Base-by-base conservation (phyloP, 2,797 vertebrate species). In the Knipowitschia caucasica region DNA sequence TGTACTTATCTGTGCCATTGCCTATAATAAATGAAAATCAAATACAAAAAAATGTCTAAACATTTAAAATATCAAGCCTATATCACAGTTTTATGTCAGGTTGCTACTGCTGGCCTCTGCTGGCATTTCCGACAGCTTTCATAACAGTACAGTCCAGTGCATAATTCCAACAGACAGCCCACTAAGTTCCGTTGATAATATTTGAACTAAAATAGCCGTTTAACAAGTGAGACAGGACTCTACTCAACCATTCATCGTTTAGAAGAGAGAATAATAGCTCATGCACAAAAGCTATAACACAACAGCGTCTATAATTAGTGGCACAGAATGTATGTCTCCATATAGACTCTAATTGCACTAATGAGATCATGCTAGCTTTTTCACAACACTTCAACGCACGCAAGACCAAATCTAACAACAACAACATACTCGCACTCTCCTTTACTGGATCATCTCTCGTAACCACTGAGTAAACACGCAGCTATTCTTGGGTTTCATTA, bases 281-380 rank as follows among this genome's bases (percentile, higher is more conserved):
- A 14, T 12, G 27, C 45, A 20, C 9, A 27, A 14, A 30, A 12
- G 12, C 17, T n/a, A n/a, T 45, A 52, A n/a, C 34, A 8, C 15
- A 62, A 69, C 44, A 56, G 47, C 40, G 30, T 46, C 4, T 9
- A 9, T 36, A 25, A 73, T 75, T 9, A 1, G 8, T 52, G 61
- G 56, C 46, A 42, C 18, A 33, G 21, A 35, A 18, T 3, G 31
- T 45, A 45, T 46, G 44, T 29, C 26, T 12, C 15, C 6, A 46
- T 29, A 46, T 12, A 18, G 17, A 20, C 17, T 3, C 27, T 12
- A 30, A 64, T 59, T 69, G 42, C 53, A 54, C 31, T 64, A 65
- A 77, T 68, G 21, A n/a, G 42, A 54, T 73, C 18, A 64, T n/a
- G 43, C 58, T 10, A 54, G 49, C 8, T 46, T 18, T 55, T 53